A percentile compares a stretch with the other conserved stretches of the same genome.
These are phyloP conservation scores for Smittia sp. DNA, from an alignment of 2,888 invertebrate genomes.

Conservation along the genomic window DNA sequence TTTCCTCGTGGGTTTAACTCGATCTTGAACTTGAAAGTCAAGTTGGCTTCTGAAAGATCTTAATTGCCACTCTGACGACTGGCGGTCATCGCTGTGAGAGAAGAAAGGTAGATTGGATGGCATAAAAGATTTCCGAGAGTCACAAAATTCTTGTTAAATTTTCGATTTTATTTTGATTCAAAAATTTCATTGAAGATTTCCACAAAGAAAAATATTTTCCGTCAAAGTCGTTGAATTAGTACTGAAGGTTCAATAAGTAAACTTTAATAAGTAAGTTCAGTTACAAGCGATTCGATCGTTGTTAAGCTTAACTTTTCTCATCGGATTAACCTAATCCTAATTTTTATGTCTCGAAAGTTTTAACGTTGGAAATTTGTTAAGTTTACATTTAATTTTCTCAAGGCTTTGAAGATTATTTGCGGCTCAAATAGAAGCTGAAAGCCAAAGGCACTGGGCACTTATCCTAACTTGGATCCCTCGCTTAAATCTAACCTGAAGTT, in stretches of 20 bases:
- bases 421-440: constrained; percentile 12
- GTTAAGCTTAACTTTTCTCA: neutral
- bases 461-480: neutral
- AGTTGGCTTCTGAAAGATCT: too few relatives aligned
- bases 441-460: constrained; percentile 34
- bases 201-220: neutral
- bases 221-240: neutral
- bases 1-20: too few relatives aligned
- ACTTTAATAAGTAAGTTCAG: neutral
- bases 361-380: neutral
- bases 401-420: constrained; percentile 29
- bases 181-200: neutral
- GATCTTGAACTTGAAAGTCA: too few relatives aligned
- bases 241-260: constrained; percentile 6
- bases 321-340: neutral
- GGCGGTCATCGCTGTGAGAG: too few relatives aligned
- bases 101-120: too few relatives aligned
- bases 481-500: constrained; percentile 3
- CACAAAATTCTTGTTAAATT: neutral
- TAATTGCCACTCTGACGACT: too few relatives aligned
- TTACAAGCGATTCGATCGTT: neutral
- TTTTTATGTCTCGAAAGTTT: neutral
- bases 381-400: neutral
- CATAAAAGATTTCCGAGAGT: neutral
- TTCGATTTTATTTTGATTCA: neutral